Evolutionary conservation across 2,113 vertebrate genomes (phyloP).

Genomic region (Scatophagus argus): DNA sequence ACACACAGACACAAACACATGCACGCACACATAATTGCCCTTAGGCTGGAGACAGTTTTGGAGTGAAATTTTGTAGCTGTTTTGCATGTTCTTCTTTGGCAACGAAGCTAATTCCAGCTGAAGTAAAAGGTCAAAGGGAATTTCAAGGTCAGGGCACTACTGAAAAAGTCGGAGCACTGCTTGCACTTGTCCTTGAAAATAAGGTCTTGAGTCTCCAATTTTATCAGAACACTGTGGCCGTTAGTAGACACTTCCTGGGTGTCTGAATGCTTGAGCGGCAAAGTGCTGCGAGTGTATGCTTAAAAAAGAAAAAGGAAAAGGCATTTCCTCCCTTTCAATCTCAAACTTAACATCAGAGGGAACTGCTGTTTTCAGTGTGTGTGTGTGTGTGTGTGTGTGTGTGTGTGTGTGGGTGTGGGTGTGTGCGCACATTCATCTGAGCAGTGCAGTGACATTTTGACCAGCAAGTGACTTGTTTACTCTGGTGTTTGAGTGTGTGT

Average conservation of each 20-base stretch:
- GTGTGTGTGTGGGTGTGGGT: not conserved
- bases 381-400: not conserved
- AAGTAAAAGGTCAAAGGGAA: not conserved
- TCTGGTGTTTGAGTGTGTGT: not conserved
- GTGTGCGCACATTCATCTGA: constrained; percentile 26
- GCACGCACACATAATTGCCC: not conserved
- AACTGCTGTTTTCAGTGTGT: constrained; percentile 1
- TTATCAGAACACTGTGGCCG: not conserved
- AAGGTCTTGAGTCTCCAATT: not conserved
- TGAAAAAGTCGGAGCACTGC: not conserved
- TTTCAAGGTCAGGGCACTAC: no score
- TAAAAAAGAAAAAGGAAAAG: constrained; percentile 12
- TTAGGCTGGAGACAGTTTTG: constrained; percentile 19
- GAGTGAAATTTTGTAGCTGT: constrained; percentile 15
- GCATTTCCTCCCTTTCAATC: constrained; percentile 23
- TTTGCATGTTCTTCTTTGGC: constrained; percentile 32
- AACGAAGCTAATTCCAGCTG: not conserved
- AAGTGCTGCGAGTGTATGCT: not conserved
- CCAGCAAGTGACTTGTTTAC: constrained; percentile 15
- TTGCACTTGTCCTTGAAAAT: not conserved
- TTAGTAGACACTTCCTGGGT: not conserved
- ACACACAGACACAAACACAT: not conserved
- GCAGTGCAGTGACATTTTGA: constrained; percentile 57
- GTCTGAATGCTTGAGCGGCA: not conserved
- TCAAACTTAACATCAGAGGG: constrained; percentile 28